Percentiles rank a stretch among this genome's conserved stretches.
Conservation (phyloP, 35 echinoderm and acorn worm species). For the Diadema setosum region DNA sequence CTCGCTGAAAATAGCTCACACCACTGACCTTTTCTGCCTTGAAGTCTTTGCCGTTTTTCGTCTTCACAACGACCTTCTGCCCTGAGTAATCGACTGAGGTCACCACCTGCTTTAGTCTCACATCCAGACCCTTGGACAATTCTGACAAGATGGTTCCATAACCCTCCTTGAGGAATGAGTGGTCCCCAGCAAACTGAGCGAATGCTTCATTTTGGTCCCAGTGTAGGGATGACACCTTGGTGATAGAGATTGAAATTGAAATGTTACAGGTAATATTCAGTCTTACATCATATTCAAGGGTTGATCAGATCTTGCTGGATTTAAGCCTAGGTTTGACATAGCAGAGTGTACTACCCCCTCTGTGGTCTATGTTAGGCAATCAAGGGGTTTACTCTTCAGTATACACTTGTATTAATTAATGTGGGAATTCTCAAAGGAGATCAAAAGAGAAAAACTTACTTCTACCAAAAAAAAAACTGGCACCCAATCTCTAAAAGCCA, state of each 20-base stretch:
- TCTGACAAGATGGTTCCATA: conserved; percentile 67
- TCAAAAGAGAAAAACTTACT: too few species aligned
- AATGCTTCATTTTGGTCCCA: conserved; percentile 99
- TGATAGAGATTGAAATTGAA: background rate
- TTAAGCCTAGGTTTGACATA: too few species aligned
- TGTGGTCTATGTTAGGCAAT: too few species aligned
- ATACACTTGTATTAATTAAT: too few species aligned
- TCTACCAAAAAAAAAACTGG: too few species aligned
- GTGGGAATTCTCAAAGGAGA: too few species aligned
- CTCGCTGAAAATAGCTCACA: background rate
- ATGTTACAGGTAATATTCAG: too few species aligned
- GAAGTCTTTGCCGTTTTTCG: conserved; percentile 43
- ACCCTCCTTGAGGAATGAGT: conserved; percentile 60
- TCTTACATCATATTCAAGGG: too few species aligned
- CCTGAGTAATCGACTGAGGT: conserved; percentile 53
- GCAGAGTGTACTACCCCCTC: too few species aligned
- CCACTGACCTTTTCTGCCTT: conserved; percentile 33
- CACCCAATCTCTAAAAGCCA: too few species aligned
- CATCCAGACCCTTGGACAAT: conserved; percentile 61
- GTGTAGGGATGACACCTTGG: conserved; percentile 86
- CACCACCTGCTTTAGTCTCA: conserved; percentile 65
- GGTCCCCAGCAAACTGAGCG: conserved; percentile 97
- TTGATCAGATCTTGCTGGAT: too few species aligned
- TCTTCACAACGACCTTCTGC: conserved; percentile 43
- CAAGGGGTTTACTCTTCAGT: too few species aligned